Conservation (phyloP, 2,888 invertebrate genomes). For the Camptogramma bilineatum region DNA sequence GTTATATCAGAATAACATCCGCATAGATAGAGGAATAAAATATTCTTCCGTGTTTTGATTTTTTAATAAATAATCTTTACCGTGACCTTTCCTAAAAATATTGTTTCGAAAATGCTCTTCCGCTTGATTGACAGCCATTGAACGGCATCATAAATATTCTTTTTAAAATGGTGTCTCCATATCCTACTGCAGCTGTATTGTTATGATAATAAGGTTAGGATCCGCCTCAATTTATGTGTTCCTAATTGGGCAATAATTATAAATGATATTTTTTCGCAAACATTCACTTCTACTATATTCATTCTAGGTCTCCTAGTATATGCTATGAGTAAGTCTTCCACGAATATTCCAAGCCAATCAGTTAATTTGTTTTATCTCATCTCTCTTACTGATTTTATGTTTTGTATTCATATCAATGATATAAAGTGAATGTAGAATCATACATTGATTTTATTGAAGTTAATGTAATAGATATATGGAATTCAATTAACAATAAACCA, state of each 20-base stretch:
- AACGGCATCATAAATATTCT: neutral
- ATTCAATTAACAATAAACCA: constrained; percentile 26
- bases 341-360: no score
- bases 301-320: neutral
- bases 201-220: neutral
- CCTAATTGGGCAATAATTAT: neutral
- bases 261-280: neutral
- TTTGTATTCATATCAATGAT: no score
- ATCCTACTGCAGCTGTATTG: neutral
- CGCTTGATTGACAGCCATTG: constrained; percentile 17
- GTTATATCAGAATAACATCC: constrained; percentile 14
- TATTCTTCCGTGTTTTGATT: constrained; percentile 36
- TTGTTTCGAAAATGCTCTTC: constrained; percentile 31
- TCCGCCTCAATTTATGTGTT: neutral
- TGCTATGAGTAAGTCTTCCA: no score
- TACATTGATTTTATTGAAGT: neutral
- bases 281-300: neutral
- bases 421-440: no score
- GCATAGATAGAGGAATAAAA: constrained; percentile 1
- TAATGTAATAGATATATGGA: constrained; percentile 11
- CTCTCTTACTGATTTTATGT: no score
- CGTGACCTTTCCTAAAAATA: constrained; percentile 36
- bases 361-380: no score
- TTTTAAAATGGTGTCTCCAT: neutral
- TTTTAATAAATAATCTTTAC: constrained; percentile 22